phyloP scores from a whole-genome alignment of 2,113 vertebrate genomes.

The Emydocephalus ijimae region DNA sequence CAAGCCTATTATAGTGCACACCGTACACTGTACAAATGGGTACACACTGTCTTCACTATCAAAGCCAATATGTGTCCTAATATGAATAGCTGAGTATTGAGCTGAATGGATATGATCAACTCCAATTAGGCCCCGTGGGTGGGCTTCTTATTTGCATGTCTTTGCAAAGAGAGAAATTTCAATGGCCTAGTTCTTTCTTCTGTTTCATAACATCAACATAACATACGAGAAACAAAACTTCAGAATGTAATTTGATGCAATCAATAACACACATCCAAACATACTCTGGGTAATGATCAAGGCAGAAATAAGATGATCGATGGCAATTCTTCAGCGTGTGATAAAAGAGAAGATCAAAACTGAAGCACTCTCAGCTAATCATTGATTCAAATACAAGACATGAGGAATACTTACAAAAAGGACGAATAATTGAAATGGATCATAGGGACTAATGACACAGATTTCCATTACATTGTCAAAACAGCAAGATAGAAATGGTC shows the following conservation, averaged over 20 bases:
- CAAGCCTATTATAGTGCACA: not conserved
- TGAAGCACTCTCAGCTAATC: not conserved
- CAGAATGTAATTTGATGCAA: not conserved
- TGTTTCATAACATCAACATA: not conserved
- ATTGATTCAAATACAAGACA: not conserved
- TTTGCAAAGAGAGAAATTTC: not conserved
- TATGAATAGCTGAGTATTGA: not conserved
- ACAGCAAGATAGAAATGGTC: not conserved
- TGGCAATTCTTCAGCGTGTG: not conserved
- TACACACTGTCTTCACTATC: not conserved
- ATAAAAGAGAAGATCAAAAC: not conserved
- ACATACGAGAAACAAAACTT: not conserved
- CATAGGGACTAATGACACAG: conserved; percentile 24
- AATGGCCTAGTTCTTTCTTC: not conserved
- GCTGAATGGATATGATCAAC: not conserved
- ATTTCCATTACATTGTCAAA: conserved; percentile 28
- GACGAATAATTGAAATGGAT: not conserved
- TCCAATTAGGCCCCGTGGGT: not conserved
- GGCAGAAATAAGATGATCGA: not conserved
- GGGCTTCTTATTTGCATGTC: not conserved
- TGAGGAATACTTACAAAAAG: not conserved
- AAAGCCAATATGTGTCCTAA: not conserved
- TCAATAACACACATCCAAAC: not conserved
- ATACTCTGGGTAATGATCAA: not conserved
- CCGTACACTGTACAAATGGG: not conserved